Evolutionary conservation across 2,888 invertebrate genomes (phyloP), one percentile per base, ranked within the genome.

Genomic region (Herminia tarsipennalis): DNA sequence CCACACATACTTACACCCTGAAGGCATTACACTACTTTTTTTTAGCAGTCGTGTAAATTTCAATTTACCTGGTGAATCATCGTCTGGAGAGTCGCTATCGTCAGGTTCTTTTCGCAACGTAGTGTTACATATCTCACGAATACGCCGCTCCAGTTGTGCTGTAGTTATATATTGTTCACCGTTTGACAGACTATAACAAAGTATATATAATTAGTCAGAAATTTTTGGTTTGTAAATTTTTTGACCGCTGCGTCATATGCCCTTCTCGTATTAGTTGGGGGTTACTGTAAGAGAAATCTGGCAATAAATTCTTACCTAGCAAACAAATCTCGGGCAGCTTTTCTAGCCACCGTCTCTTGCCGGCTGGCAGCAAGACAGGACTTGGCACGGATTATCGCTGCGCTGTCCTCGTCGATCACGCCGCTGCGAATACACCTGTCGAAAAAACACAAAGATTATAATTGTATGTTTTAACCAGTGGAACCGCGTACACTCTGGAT

Each of bases 131-230:
- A 95, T 94, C 66, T 95, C 93, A 5, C 95, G 91, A 85, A 96
- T 96, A 55, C 94, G 94, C 36, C 93, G 93, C 81, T 95, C 96
- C 8, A 97, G 81, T 71, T 97, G 97, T 9, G 95, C 94, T 8
- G 96, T 96, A 18, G 97, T 97, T 49, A 97, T 97, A 69, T 95
- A 97, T 68, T 97, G 96, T 70, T 96, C 95, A 16, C 95, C 96
- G 83, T 97, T 96, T 1, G 96, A 96, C 32, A 97, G 84, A 75
- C 97, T 96, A 59, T 3, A 24, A n/a, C n/a, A n/a, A n/a, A n/a
- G n/a, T n/a, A n/a, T n/a, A n/a, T 18, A n/a, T n/a, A n/a, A n/a
- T n/a, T n/a, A n/a, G n/a, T n/a, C n/a, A n/a, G n/a, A n/a, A n/a
- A n/a, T n/a, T n/a, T n/a, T n/a, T n/a, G n/a, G n/a, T n/a, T n/a